Base-by-base conservation (phyloP, 2,888 invertebrate species). In the Andrena camellia region DNA sequence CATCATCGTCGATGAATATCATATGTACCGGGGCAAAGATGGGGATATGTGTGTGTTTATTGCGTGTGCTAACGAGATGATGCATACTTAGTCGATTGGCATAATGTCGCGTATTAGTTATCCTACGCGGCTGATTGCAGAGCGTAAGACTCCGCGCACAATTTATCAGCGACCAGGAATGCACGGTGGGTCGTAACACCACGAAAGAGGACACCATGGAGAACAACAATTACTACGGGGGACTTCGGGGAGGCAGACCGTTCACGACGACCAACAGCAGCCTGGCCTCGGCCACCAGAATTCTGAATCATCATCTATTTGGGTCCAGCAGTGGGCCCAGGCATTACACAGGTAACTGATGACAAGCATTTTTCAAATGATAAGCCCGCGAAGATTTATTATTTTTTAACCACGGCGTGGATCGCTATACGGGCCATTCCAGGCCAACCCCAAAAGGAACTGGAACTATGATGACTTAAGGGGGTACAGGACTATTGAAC, bases 221-320 rank as follows among this genome's bases (percentile, higher is more conserved):
- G 84, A 91, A 91, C 88, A 92, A 92, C 88, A 92, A 93, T 90
- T 94, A 94, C 60, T 95, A 94, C 86, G 92, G 93, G 60, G 95
- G 95, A 54, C 94, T 95, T 83, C 94, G 95, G 3, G 94, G 94
- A 31, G 92, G 94, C 79, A 92, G 94, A 79, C 91, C 94, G 63
- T 92, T 96, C 66, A 95, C 96, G 89, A 95, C 96, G 93, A 95
- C 96, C 79, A 95, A 95, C 76, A 96, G 96, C 94, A 96, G 96
- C 91, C 94, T 97, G 89, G 96, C 96, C 87, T 96, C 96, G 83
- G 96, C 97, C 86, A 96, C 96, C 78, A 95, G 96, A 90, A 95
- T 97, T 90, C 96, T 97, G 92, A 97, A 97, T 94, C 97, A 97
- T 92, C 97, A 97, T 94, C 95, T 97, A 88, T 96, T 97, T 93